Evolutionary conservation across 64 coral and sea anemone genomes (phyloP), one percentile per base, ranked within the genome.

Genomic region (Hydrozoanthus tunicans): DNA sequence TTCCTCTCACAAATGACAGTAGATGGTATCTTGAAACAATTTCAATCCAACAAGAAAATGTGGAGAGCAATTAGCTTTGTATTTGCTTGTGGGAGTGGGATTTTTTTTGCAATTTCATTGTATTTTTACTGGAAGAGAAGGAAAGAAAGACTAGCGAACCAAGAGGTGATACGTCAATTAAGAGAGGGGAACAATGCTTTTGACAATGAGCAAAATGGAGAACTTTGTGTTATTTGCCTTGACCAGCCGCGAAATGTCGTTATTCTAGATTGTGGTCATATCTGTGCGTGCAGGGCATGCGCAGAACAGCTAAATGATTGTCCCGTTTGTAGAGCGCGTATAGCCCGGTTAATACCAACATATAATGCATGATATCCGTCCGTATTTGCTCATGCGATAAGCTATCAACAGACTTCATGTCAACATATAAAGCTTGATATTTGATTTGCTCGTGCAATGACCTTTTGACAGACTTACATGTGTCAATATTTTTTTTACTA

Each of bases 261-360:
- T 73, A 93, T 99, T 76, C 68, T 99, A 55, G 92, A 95, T 32
- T 95, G 97, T 93, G 97, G 94, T 53, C 94, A 95, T 90, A 94
- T 99, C 4, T 99, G 97, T 85, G 85, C 84, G 12, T 99, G 97
- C 10, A 81, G 84, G 57, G 74, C 25, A 13, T 98, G 96, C 75
- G 91, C 91, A 56, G 74, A 71, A 5, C 91, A 91, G 59, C 63
- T 99, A 2, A 69, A 79, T 13, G 90, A 89, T 14, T 99, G 97
- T 75, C 97, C 97, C 3, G 94, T 99, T 13, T 99, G 97, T 70
- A 86, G 96, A 76, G 68, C 90, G 6, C 32, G 26, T 9, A 98
- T 98, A 90, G 78, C 85, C 24, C 89, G 96, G 25, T 59, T 98
- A 51, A 78, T 98, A 55, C 92, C 94, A 51, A 99, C 90, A 51